Evolutionary conservation across 2,888 invertebrate species (phyloP), one percentile per base, ranked within the genome.

Genomic region (Odiellus spinosus): DNA sequence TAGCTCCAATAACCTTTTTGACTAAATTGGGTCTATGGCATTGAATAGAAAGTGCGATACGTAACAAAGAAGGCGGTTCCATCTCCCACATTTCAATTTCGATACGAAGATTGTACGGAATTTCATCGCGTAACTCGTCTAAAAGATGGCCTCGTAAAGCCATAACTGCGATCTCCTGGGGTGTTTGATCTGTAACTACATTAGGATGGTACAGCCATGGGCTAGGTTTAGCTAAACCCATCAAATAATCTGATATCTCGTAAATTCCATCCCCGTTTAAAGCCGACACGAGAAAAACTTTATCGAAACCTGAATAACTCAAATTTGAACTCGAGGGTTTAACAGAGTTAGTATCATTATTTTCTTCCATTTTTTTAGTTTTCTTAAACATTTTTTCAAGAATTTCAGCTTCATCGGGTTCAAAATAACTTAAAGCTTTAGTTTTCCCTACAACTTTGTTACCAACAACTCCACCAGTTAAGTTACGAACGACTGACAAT

Each of bases 271-370:
- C 77, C 18, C 81, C 81, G 47, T 76, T 76, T 20, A 87, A 63
- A 0, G 90, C 82, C 8, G 93, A 93, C n/a, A 88, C 75, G 72
- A 93, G 78, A 63, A 96, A 96, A 10, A 95, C 79, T 61, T 83
- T 78, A 20, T 76, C 73, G 66, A 98, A 98, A 26, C 26, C 26
- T 8, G 26, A 26, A 26, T 26, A 26, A 26, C 26, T 26, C 26
- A 26, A 26, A 55, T 80, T 64, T n/a, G 75, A 73, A 80, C 82
- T 83, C 6, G 76, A 76, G 46, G 55, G 55, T 47, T 61, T 59
- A 20, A 60, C 52, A 54, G 48, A 33, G 46, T 46, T 14, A 45
- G 40, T 18, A 19, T 32, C 34, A 33, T 40, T 18, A n/a, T 39
- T 39, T 5, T 39, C 43, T 19, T 38, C 18, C 21, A 15, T 50